Evolutionary conservation across 2,797 vertebrate species (phyloP).

Genomic region (Etheostoma perlongum): DNA sequence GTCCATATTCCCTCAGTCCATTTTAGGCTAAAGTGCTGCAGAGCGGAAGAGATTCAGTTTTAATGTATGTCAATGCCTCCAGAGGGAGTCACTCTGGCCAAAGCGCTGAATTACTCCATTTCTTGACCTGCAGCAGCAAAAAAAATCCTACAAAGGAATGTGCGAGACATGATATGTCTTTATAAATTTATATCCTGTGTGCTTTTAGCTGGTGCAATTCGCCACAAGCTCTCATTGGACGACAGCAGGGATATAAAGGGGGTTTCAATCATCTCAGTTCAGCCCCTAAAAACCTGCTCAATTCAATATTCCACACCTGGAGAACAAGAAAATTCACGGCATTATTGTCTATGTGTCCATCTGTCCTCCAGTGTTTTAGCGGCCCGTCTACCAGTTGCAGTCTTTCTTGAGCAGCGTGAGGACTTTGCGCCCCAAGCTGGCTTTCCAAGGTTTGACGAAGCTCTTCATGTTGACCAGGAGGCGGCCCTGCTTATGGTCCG

Average conservation of each 20-base stretch:
- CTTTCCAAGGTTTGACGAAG: slow-evolving; percentile 95
- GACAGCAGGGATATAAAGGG: slow-evolving; percentile 34
- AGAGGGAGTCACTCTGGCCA: slow-evolving; percentile 28
- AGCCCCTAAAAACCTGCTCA: slow-evolving; percentile 19
- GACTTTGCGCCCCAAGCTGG: slow-evolving; percentile 91
- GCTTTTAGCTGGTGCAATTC: slow-evolving; percentile 39
- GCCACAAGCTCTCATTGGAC: slow-evolving; percentile 37
- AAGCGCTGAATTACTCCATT: slow-evolving; percentile 33
- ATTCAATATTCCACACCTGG: slow-evolving; percentile 53
- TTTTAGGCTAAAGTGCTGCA: slow-evolving; percentile 80
- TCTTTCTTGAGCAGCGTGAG: slow-evolving; percentile 91
- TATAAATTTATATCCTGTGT: slow-evolving; percentile 28
- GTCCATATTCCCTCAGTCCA: slow-evolving; percentile 65
- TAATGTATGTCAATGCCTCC: slow-evolving; percentile 15
- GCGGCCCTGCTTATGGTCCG: slow-evolving; percentile 89
- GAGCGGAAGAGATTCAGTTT: slow-evolving; percentile 57
- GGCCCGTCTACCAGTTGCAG: slow-evolving; percentile 86
- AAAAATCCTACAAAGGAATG: slow-evolving; percentile 34
- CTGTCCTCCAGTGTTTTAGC: not conserved
- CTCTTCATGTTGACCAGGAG: slow-evolving; percentile 98
- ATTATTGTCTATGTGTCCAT: slow-evolving; percentile 38
- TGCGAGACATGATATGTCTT: slow-evolving; percentile 32
- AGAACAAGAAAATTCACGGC: slow-evolving; percentile 62
- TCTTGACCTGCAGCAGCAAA: slow-evolving; percentile 35
- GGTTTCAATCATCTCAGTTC: slow-evolving; percentile 29